A percentile compares a stretch with the other conserved stretches of the same genome.
These are phyloP conservation scores for Arvicanthis niloticus DNA, from an alignment of 2,113 vertebrate genomes.

Conservation along the genomic window DNA sequence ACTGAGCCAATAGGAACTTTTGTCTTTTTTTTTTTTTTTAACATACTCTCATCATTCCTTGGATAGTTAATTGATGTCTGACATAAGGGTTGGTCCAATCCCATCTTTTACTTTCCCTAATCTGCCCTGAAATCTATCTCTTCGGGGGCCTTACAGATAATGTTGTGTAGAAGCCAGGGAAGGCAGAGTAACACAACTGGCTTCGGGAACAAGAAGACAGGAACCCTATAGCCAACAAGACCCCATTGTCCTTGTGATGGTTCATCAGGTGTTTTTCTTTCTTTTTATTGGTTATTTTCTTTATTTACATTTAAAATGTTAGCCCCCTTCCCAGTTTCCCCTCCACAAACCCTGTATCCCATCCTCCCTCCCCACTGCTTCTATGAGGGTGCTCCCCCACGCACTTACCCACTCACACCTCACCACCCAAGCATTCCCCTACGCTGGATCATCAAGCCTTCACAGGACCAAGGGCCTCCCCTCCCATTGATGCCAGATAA, in stretches of 20 bases:
- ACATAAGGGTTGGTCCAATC: background rate
- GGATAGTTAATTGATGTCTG: background rate
- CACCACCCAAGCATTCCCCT: no score
- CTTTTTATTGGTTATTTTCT: no score
- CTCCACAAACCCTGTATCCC: no score
- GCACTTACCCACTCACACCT: no score
- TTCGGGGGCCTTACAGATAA: background rate
- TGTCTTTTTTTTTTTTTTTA: background rate
- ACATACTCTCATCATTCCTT: background rate
- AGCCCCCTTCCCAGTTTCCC: no score
- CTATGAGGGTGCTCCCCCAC: no score
- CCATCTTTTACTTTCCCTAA: background rate
- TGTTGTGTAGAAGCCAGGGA: background rate
- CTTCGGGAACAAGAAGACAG: background rate
- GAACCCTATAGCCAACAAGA: fast-evolving
- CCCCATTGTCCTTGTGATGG: background rate
- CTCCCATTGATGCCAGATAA: no score
- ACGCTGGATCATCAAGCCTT: no score
- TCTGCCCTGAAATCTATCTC: background rate
- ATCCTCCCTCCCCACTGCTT: no score
- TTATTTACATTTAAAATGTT: no score
- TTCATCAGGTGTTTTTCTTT: background rate
- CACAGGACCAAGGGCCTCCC: no score
- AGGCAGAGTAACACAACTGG: background rate
- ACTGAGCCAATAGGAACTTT: background rate